These are phyloP conservation scores for Limnephilus lunatus DNA, from an alignment of 2,888 invertebrate species.

Conservation along the genomic window DNA sequence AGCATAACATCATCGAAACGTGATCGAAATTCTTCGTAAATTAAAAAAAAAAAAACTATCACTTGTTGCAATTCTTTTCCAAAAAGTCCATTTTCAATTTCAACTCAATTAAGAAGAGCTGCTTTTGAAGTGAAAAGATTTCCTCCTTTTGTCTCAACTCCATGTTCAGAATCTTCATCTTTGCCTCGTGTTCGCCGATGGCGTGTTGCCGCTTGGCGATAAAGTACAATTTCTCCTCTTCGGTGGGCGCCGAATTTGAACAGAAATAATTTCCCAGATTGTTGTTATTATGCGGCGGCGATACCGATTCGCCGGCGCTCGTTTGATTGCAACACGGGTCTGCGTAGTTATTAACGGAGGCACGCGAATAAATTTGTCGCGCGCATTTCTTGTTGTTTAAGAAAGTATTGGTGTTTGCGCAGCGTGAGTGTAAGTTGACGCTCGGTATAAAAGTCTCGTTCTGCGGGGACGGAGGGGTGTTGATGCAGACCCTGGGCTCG, in stretches of 20 bases:
- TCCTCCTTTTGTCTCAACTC: slow-evolving; percentile 76
- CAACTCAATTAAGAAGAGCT: slow-evolving; percentile 75
- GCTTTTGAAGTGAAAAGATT: slow-evolving; percentile 76
- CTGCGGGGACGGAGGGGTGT: slow-evolving; percentile 59
- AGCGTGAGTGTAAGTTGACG: slow-evolving; percentile 41
- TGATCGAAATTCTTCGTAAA: slow-evolving; percentile 2
- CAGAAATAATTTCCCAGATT: slow-evolving; percentile 59
- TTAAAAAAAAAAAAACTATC: slow-evolving; percentile 60
- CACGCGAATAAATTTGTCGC: slow-evolving; percentile 51
- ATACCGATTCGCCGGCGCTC: slow-evolving; percentile 15
- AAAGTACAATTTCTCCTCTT: slow-evolving; percentile 74
- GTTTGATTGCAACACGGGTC: slow-evolving; percentile 56
- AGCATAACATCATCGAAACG: background rate
- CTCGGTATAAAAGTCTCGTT: slow-evolving; percentile 54
- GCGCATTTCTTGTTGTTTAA: slow-evolving; percentile 53
- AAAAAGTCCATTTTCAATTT: slow-evolving; percentile 77
- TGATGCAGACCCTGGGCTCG: slow-evolving; percentile 68
- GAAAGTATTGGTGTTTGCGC: slow-evolving; percentile 46
- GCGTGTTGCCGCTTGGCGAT: slow-evolving; percentile 76
- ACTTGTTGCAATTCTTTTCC: slow-evolving; percentile 75
- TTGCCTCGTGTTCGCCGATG: slow-evolving; percentile 76
- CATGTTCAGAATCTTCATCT: slow-evolving; percentile 77
- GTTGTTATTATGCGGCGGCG: slow-evolving; percentile 55
- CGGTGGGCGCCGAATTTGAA: slow-evolving; percentile 68
- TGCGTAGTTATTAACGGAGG: slow-evolving; percentile 40